Evolutionary conservation across 2,888 invertebrate species (phyloP).

Genomic region (Heteromyza rotundicornis): DNA sequence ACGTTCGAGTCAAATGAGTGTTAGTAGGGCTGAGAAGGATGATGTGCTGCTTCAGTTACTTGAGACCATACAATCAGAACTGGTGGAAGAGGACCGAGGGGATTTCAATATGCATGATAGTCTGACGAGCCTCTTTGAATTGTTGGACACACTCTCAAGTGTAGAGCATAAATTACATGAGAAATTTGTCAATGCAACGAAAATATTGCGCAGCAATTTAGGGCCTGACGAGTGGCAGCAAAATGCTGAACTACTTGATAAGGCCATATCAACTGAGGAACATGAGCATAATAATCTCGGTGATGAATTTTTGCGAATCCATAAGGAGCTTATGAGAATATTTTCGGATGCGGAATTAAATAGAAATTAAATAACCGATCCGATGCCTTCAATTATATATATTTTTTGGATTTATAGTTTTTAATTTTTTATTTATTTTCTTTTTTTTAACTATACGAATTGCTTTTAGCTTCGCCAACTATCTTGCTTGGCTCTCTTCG

Average conservation of each 20-base stretch:
- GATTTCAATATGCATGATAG: constrained; percentile 31
- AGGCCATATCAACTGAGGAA: constrained; percentile 17
- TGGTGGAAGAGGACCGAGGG: constrained; percentile 32
- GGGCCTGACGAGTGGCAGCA: too few relatives aligned
- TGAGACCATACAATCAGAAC: constrained; percentile 31
- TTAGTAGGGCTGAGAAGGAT: constrained; percentile 28
- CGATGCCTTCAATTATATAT: too few relatives aligned
- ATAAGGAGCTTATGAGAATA: constrained; percentile 10
- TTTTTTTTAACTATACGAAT: too few relatives aligned
- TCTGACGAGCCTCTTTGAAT: constrained; percentile 31
- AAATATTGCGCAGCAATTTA: constrained; percentile 21
- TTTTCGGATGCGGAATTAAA: not conserved
- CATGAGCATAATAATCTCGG: constrained; percentile 26
- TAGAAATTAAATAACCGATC: not conserved
- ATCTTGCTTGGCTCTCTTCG: too few relatives aligned
- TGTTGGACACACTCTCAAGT: constrained; percentile 34
- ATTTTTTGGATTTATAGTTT: too few relatives aligned
- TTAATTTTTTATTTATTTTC: too few relatives aligned
- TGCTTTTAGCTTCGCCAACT: too few relatives aligned
- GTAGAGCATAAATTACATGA: constrained; percentile 31
- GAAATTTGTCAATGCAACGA: constrained; percentile 25
- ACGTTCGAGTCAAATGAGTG: constrained; percentile 16
- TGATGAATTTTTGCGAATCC: constrained; percentile 26
- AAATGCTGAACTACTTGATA: constrained; percentile 25
- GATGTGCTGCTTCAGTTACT: constrained; percentile 29